Evolutionary conservation across 1,140 invertebrate genomes (phyloP).

Genomic region (Drosophila nigrodunni): DNA sequence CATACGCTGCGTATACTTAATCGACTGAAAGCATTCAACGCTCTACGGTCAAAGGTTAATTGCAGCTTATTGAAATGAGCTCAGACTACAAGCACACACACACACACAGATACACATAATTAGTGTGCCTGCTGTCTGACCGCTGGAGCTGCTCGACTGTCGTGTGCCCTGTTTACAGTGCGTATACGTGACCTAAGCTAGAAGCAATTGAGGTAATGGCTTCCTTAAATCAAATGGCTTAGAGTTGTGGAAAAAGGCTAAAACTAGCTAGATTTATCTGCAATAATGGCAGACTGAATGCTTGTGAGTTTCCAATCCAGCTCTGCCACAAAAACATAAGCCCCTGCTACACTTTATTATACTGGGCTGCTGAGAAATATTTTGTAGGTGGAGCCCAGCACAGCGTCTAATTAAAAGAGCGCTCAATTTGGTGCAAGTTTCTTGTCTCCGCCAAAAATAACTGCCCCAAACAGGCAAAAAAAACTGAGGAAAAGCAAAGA

Average conservation of each 20-base stretch:
- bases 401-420: neutral
- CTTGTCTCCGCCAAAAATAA: slow-evolving; percentile 7
- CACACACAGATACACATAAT: too few relatives aligned
- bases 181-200: too few relatives aligned
- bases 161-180: too few relatives aligned
- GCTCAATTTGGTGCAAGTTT: neutral
- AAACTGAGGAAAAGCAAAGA: neutral
- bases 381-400: neutral
- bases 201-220: too few relatives aligned
- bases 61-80: slow-evolving; percentile 37
- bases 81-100: slow-evolving; percentile 2
- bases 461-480: slow-evolving; percentile 11
- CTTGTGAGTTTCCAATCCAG: too few relatives aligned
- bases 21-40: neutral
- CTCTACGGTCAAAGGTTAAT: slow-evolving; percentile 46
- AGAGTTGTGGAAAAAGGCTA: too few relatives aligned
- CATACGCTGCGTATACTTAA: slow-evolving; percentile 53
- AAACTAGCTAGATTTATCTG: too few relatives aligned
- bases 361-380: too few relatives aligned
- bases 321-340: too few relatives aligned
- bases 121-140: neutral
- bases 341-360: too few relatives aligned
- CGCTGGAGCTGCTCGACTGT: neutral
- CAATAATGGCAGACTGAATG: too few relatives aligned
- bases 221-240: too few relatives aligned